Percentiles rank a stretch among this genome's conserved stretches.
Conservation (phyloP, 1,140 invertebrate species). For the Ladona fulva region DNA sequence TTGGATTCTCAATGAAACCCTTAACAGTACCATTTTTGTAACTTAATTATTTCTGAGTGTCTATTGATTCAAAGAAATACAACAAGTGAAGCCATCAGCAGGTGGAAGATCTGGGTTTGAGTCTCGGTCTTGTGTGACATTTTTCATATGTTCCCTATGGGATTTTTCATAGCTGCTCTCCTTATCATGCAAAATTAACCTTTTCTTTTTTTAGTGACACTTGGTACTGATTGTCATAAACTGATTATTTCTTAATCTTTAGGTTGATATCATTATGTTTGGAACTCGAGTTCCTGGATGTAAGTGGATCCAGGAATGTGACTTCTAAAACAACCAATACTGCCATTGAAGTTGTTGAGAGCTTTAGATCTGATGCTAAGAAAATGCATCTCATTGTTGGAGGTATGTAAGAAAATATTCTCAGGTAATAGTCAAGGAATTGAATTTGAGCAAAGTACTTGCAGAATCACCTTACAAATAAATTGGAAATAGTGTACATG, state of each 20-base stretch:
- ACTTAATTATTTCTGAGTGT: not conserved
- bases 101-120: not conserved
- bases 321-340: not conserved
- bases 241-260: not conserved
- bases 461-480: too few relatives aligned
- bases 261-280: not conserved
- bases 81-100: not conserved
- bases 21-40: too few relatives aligned
- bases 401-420: not conserved
- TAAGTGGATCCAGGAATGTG: not conserved
- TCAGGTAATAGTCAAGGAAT: not conserved
- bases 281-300: not conserved
- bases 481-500: too few relatives aligned
- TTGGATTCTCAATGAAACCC: too few relatives aligned
- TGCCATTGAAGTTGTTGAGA: not conserved
- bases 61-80: not conserved
- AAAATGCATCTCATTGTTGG: not conserved
- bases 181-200: not conserved
- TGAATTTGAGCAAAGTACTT: too few relatives aligned
- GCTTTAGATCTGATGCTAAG: not conserved
- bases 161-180: not conserved
- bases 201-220: not conserved
- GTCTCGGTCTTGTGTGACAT: not conserved
- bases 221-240: not conserved
- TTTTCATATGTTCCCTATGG: not conserved